Base-by-base conservation (phyloP, 2,797 vertebrate species). In the Mus caroli region DNA sequence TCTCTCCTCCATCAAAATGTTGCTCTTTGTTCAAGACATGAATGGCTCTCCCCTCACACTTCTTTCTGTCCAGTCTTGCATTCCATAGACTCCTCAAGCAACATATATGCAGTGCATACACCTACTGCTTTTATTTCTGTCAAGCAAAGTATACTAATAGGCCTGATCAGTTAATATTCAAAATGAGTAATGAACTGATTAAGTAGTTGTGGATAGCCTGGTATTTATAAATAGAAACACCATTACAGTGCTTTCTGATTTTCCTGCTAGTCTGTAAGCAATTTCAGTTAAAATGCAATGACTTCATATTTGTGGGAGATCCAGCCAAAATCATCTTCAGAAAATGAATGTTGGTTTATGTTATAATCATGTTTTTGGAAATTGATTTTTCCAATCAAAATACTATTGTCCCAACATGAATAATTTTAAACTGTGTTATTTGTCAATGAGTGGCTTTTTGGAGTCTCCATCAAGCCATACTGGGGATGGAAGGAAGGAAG, bases 211-310 rank as follows among this genome's bases (percentile, higher is more conserved):
- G 4, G 8, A 14, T 50, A 50, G 43, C 62, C 62, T 50, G 40
- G 43, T n/a, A 50, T 67, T 85, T 67, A 52, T 24, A 85, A 24
- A 67, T 46, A 67, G 62, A 94, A 94, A 5, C 94, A 24, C 2
- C 94, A 14, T 1, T 24, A 6, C 82, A 82, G 89, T 52, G 31
- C 50, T 78, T 14, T 56, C 5, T 93, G 7, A 31, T 91, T 91
- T 89, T 89, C 24, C 58, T 91, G 26, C 52, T 60, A 83, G 28
- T 52, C 31, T 54, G 11, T 46, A 56, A 34, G 19, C 62, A 93
- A 64, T 93, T 77, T 34, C 15, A 96, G 56, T 90, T 69, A 67
- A 84, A 89, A n/a, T 67, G 91, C 73, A 92, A 71, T 76, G 54
- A 24, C 20, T 92, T 92, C 73, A 62, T 50, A 54, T 17, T 80